Evolutionary conservation across 2,797 vertebrate genomes (phyloP), one percentile per base, ranked within the genome.

Genomic region (Phrynocephalus forsythii): DNA sequence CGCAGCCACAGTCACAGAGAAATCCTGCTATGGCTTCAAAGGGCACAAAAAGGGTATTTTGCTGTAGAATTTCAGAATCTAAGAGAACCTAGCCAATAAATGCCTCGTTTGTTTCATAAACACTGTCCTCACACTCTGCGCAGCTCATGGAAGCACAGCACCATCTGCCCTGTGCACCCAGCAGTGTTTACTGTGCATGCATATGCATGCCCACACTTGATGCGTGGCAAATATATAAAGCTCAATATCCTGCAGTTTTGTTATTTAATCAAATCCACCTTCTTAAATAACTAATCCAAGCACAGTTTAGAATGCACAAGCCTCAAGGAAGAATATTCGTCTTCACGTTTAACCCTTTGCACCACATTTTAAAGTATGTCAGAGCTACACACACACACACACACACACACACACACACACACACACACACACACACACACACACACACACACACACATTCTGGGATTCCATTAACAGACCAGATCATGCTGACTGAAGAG

Each of bases 261-360:
- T 60, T 82, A 81, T 72, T 87, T 84, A 79, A 38, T 73, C 75
- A 77, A 16, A 75, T 6, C 89, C 8, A 38, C 87, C 52, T 28
- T 85, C 91, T 82, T 81, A 33, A 67, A 90, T 7, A 82, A 91
- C 67, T n/a, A 87, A n/a, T 71, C 38, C 16, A 83, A 33, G 66
- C 13, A 44, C 73, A 89, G 88, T 24, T 33, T 50, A 89, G 63
- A 71, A 91, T 82, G 83, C 89, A 73, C 30, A 20, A 85, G 11
- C 85, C n/a, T 52, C 3, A 28, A 26, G 9, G 44, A 50, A 75
- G 86, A 92, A 86, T 56, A 44, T 86, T 83, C 9, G 24, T 3
- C 56, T 24, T 89, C 87, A 83, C 68, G 38, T 33, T 87, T 87
- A 80, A 30, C 3, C 60, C 48, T 20, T 82, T 52, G 79, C 79